Conservation (phyloP, 2,113 vertebrate species). For the Oplegnathus fasciatus region DNA sequence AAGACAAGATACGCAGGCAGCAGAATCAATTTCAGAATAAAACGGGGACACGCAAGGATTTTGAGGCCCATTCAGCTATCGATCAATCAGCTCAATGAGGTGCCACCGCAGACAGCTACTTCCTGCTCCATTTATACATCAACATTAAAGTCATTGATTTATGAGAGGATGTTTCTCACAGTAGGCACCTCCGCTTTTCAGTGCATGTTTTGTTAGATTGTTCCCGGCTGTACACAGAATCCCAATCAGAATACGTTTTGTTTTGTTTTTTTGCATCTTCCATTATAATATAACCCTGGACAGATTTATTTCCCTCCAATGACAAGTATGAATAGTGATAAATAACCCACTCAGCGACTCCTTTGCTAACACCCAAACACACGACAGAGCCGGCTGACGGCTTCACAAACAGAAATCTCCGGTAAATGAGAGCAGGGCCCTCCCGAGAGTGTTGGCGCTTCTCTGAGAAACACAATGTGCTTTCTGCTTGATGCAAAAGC, state of each 20-base stretch:
- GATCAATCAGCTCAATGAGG: slow-evolving; percentile 43
- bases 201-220: background rate
- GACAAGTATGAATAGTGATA: slow-evolving; percentile 32
- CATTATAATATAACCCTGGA: slow-evolving; percentile 10
- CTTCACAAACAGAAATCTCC: slow-evolving; percentile 15
- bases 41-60: background rate
- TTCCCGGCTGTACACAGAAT: background rate
- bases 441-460: slow-evolving; percentile 27
- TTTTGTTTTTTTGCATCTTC: background rate
- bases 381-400: slow-evolving; percentile 30
- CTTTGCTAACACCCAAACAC: slow-evolving; percentile 33
- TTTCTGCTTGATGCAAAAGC: slow-evolving; percentile 48
- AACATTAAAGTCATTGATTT: slow-evolving; percentile 40
- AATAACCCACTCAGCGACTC: slow-evolving; percentile 36
- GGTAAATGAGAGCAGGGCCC: slow-evolving; percentile 62
- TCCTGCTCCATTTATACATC: slow-evolving; percentile 20
- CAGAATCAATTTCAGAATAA: slow-evolving; percentile 14
- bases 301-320: slow-evolving; percentile 17
- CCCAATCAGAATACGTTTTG: background rate
- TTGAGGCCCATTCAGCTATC: slow-evolving; percentile 13
- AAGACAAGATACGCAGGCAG: slow-evolving; percentile 20
- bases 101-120: slow-evolving; percentile 7
- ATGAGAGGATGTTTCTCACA: slow-evolving; percentile 23
- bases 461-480: slow-evolving; percentile 34
- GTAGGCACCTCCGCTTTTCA: background rate